phyloP scores from a whole-genome alignment of 1,140 invertebrate genomes.

The Phymastichus coffea region DNA sequence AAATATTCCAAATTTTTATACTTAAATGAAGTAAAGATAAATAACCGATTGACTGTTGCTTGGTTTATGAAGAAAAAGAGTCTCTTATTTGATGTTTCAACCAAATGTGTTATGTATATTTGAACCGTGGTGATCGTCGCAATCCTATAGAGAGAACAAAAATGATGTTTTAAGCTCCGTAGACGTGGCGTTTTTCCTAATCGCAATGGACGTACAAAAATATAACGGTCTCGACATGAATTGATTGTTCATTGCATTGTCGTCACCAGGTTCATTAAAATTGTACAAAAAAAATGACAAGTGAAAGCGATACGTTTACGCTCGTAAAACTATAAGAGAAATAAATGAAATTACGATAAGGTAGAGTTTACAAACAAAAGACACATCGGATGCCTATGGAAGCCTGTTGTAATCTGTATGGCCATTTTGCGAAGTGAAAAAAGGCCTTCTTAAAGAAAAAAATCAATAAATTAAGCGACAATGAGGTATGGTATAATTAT shows the following conservation, averaged over 20 bases:
- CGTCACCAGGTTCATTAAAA: slow-evolving; percentile 13
- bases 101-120: slow-evolving; percentile 17
- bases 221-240: slow-evolving; percentile 7
- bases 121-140: slow-evolving; percentile 14
- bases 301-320: slow-evolving; percentile 23
- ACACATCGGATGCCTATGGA: slow-evolving; percentile 23
- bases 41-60: slow-evolving; percentile 19
- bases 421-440: slow-evolving; percentile 10
- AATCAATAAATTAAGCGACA: slow-evolving; percentile 8
- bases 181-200: slow-evolving; percentile 26
- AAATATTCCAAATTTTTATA: slow-evolving; percentile 11
- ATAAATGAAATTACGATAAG: slow-evolving; percentile 15
- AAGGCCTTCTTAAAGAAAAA: slow-evolving; percentile 10
- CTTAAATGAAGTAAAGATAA: slow-evolving; percentile 10
- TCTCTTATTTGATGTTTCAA: slow-evolving; percentile 26
- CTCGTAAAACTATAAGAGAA: slow-evolving; percentile 18
- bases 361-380: slow-evolving; percentile 12
- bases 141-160: slow-evolving; percentile 9
- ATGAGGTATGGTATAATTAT: too few relatives aligned
- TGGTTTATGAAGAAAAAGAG: slow-evolving; percentile 13
- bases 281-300: slow-evolving; percentile 21
- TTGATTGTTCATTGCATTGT: slow-evolving; percentile 9
- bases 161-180: slow-evolving; percentile 18
- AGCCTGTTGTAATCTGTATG: slow-evolving; percentile 18
- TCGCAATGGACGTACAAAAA: slow-evolving; percentile 26